phyloP scores from a whole-genome alignment of 2,888 invertebrate species.

The Yponomeuta evonymella region DNA sequence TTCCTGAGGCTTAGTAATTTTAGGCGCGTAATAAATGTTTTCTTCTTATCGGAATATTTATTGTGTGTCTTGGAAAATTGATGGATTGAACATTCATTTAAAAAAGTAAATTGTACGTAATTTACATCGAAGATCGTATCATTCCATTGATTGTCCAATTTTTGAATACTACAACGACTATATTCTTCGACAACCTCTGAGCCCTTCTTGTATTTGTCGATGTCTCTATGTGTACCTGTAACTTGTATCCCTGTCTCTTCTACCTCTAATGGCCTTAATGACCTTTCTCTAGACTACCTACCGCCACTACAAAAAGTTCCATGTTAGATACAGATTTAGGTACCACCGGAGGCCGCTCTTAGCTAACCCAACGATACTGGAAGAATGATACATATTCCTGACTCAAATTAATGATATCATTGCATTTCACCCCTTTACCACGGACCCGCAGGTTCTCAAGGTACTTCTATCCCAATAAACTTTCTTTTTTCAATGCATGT shows the following conservation, averaged over 20 bases:
- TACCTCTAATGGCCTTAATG: slow-evolving; percentile 22
- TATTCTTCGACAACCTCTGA: slow-evolving; percentile 33
- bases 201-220: slow-evolving; percentile 51
- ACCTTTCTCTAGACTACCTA: not conserved
- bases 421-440: slow-evolving; percentile 72
- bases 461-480: slow-evolving; percentile 74
- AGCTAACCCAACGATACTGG: slow-evolving; percentile 46
- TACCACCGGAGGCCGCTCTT: slow-evolving; percentile 55
- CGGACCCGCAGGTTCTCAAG: slow-evolving; percentile 78
- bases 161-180: slow-evolving; percentile 28
- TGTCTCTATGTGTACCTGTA: slow-evolving; percentile 61
- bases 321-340: slow-evolving; percentile 48
- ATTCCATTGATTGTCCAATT: slow-evolving; percentile 47
- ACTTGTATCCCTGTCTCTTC: slow-evolving; percentile 42
- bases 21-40: slow-evolving; percentile 76
- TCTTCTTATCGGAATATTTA: slow-evolving; percentile 58
- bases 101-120: not conserved
- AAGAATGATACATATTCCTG: slow-evolving; percentile 54
- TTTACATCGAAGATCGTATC: slow-evolving; percentile 12
- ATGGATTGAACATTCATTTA: not conserved
- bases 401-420: slow-evolving; percentile 68
- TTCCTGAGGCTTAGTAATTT: slow-evolving; percentile 72
- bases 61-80: slow-evolving; percentile 47
- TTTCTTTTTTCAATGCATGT: slow-evolving; percentile 67
- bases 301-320: slow-evolving; percentile 25